phyloP scores from a whole-genome alignment of 2,888 invertebrate genomes.

The Heliothis peltigera region DNA sequence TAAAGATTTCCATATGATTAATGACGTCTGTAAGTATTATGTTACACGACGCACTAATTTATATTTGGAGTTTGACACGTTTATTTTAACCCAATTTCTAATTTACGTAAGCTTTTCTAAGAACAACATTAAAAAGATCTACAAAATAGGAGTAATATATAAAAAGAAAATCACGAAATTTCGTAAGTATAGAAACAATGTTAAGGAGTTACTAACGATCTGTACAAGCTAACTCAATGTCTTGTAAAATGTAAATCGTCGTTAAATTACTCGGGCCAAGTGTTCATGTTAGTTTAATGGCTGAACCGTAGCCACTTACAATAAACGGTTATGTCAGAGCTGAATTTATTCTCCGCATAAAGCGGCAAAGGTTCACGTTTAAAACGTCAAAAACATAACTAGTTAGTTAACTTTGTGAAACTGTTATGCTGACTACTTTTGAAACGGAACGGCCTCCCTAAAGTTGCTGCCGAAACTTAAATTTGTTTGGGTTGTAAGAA shows the following conservation, averaged over 20 bases:
- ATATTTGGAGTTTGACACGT: slow-evolving; percentile 26
- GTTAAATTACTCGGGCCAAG: slow-evolving; percentile 41
- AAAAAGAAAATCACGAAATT: neutral
- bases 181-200: neutral
- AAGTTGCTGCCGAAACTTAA: neutral
- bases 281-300: slow-evolving; percentile 50
- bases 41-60: slow-evolving; percentile 22
- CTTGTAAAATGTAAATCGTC: slow-evolving; percentile 43
- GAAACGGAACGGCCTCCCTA: slow-evolving; percentile 6
- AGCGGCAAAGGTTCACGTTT: slow-evolving; percentile 34
- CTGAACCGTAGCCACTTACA: slow-evolving; percentile 36
- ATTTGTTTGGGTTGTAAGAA: slow-evolving; percentile 25
- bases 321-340: slow-evolving; percentile 33
- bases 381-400: slow-evolving; percentile 49
- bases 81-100: slow-evolving; percentile 15
- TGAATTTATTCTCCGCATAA: slow-evolving; percentile 37
- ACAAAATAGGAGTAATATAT: slow-evolving; percentile 3
- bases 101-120: neutral
- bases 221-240: slow-evolving; percentile 13
- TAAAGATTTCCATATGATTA: slow-evolving; percentile 31
- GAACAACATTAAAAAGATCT: neutral
- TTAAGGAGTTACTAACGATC: neutral
- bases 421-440: slow-evolving; percentile 19
- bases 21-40: slow-evolving; percentile 32
- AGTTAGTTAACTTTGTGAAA: slow-evolving; percentile 26